Percentiles rank a stretch among this genome's conserved stretches.
phyloP scores from a whole-genome alignment of 2,888 invertebrate species.

The Cryptocephalus moraei region DNA sequence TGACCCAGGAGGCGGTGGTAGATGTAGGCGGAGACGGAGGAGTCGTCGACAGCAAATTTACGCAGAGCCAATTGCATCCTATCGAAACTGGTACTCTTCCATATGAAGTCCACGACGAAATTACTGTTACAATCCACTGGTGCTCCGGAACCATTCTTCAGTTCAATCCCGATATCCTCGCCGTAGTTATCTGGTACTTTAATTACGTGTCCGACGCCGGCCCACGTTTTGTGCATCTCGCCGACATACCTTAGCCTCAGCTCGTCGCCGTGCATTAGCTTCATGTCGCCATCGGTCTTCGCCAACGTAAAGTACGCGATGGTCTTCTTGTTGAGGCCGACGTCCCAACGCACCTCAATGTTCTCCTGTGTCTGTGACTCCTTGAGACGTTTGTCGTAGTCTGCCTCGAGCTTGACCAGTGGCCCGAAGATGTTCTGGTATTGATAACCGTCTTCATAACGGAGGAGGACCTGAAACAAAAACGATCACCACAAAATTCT shows the following conservation, averaged over 20 bases:
- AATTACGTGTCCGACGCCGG: conserved; percentile 96
- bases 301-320: conserved; percentile 96
- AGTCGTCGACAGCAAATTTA: conserved; percentile 93
- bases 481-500: no score
- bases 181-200: conserved; percentile 93
- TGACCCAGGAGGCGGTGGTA: conserved; percentile 94
- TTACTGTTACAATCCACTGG: conserved; percentile 90
- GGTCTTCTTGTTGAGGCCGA: conserved; percentile 94
- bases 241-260: conserved; percentile 85
- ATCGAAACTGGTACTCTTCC: conserved; percentile 98
- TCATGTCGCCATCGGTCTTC: conserved; percentile 97
- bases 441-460: conserved; percentile 98
- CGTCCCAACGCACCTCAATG: conserved; percentile 97
- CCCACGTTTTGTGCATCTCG: conserved; percentile 90
- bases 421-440: conserved; percentile 98
- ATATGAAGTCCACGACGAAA: conserved; percentile 97
- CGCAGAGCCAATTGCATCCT: conserved; percentile 93
- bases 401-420: conserved; percentile 92
- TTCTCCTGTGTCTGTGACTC: conserved; percentile 98
- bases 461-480: conserved; percentile 34
- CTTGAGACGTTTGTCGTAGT: conserved; percentile 94
- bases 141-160: conserved; percentile 85
- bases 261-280: conserved; percentile 98
- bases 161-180: conserved; percentile 94
- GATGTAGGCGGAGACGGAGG: conserved; percentile 94